Conservation (phyloP, 2,113 vertebrate genomes). For the Furnarius figulus region DNA sequence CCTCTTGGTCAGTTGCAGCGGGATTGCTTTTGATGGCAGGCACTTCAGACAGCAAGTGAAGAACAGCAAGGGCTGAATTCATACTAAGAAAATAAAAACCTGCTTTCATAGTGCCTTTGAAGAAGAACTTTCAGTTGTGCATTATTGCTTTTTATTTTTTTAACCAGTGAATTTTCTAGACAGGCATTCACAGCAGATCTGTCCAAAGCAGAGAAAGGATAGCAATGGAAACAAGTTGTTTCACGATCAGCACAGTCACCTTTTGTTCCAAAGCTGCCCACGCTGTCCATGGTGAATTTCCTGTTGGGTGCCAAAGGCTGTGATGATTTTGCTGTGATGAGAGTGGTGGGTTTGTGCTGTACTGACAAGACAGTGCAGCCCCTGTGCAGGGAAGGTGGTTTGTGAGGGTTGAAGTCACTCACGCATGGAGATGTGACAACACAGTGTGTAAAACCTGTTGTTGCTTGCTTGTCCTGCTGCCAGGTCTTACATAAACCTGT, state of each 20-base stretch:
- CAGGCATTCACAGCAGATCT: neutral
- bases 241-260: neutral
- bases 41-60: neutral
- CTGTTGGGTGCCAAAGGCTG: neutral
- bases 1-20: neutral
- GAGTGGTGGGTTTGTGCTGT: neutral
- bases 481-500: neutral
- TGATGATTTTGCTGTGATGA: fast-evolving
- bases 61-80: neutral
- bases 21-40: neutral
- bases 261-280: neutral
- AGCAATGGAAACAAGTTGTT: neutral
- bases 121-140: neutral
- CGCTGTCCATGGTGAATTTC: neutral
- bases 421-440: neutral
- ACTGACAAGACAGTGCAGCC: neutral
- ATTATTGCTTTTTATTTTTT: neutral
- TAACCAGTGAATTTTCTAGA: neutral
- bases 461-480: neutral
- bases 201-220: neutral
- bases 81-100: neutral
- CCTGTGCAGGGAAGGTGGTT: neutral
- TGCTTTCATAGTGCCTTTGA: neutral
- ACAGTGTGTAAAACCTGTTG: neutral
- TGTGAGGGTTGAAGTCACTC: neutral